phyloP scores from a whole-genome alignment of 1,140 invertebrate genomes.

The Lepidurus arcticus region DNA sequence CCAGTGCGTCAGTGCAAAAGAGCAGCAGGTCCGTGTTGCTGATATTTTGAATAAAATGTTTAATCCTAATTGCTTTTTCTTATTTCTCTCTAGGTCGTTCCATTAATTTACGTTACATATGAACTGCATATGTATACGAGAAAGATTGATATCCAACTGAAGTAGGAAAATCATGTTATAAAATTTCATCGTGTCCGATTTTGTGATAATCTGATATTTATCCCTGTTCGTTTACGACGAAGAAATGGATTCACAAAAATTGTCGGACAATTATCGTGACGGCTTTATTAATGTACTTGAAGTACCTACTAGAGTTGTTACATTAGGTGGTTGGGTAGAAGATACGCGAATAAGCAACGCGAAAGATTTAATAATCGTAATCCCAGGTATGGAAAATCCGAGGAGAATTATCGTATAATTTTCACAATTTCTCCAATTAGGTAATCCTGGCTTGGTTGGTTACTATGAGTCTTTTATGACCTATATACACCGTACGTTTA shows the following conservation, averaged over 20 bases:
- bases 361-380: slow-evolving; percentile 44
- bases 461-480: slow-evolving; percentile 67
- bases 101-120: too few relatives aligned
- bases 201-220: background rate
- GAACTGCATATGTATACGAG: too few relatives aligned
- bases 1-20: background rate
- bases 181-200: too few relatives aligned
- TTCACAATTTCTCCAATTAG: slow-evolving; percentile 44
- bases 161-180: too few relatives aligned
- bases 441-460: slow-evolving; percentile 63
- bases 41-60: too few relatives aligned
- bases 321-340: slow-evolving; percentile 61
- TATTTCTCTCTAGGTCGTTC: too few relatives aligned
- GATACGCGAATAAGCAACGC: slow-evolving; percentile 47
- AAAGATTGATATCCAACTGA: too few relatives aligned
- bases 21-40: too few relatives aligned
- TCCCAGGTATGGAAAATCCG: slow-evolving; percentile 45
- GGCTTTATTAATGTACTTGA: slow-evolving; percentile 55
- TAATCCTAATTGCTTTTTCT: too few relatives aligned
- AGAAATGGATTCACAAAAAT: background rate
- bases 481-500: slow-evolving; percentile 51
- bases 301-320: slow-evolving; percentile 60
- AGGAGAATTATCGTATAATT: slow-evolving; percentile 14
- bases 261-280: slow-evolving; percentile 36
- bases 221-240: background rate